Conservation (phyloP, 1,140 invertebrate genomes). For the Arctopsyche grandis region DNA sequence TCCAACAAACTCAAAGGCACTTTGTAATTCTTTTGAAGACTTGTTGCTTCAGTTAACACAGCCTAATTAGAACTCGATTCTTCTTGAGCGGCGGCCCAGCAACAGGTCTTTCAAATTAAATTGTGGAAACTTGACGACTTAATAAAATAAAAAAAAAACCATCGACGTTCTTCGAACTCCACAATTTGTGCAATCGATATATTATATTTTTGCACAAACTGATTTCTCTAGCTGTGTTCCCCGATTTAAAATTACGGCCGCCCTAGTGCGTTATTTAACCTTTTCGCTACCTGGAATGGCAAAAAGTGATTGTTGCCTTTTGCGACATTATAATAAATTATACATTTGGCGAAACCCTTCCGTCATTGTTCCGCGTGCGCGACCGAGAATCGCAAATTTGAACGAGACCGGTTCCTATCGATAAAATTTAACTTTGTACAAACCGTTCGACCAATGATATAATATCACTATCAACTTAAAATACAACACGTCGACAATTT, state of each 20-base stretch:
- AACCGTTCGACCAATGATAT: too few species aligned
- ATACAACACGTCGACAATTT: too few species aligned
- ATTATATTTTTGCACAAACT: neutral
- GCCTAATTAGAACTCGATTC: conserved; percentile 43
- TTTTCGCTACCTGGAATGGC: conserved; percentile 43
- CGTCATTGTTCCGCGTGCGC: neutral
- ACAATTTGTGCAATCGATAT: neutral
- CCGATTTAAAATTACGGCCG: conserved; percentile 26
- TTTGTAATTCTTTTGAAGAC: conserved; percentile 42
- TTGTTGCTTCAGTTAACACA: conserved; percentile 37
- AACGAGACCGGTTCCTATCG: neutral
- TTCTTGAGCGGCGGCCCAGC: conserved; percentile 20
- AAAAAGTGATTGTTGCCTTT: conserved; percentile 7
- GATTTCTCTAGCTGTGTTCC: conserved; percentile 31
- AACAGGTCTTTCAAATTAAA: conserved; percentile 38
- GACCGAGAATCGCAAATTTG: neutral
- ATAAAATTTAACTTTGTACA: neutral
- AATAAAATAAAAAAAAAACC: conserved; percentile 4
- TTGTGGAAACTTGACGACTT: conserved; percentile 21
- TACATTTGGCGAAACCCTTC: conserved; percentile 8
- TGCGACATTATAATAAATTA: conserved; percentile 14
- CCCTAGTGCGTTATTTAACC: conserved; percentile 30
- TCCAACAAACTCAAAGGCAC: conserved; percentile 3
- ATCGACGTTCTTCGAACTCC: neutral
- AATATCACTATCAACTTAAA: too few species aligned